A percentile compares a stretch with the other conserved stretches of the same genome.
Evolutionary conservation across 2,888 invertebrate genomes (phyloP).

Genomic region (Pseudanteris insignis): DNA sequence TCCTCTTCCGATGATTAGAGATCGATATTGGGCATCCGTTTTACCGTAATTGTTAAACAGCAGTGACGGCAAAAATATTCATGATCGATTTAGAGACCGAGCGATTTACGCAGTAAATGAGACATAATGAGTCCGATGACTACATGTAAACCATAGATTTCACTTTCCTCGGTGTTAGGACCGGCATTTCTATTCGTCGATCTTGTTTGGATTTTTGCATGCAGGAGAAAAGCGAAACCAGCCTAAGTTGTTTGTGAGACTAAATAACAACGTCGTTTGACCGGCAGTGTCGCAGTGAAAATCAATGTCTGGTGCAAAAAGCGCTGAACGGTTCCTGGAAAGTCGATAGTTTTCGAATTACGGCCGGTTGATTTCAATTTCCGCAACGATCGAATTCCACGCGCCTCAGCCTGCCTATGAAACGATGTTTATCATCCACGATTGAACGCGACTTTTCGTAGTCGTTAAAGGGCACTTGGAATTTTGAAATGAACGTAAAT

Average conservation of each 20-base stretch:
- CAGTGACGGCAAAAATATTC: conserved; percentile 29
- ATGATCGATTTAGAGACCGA: conserved; percentile 40
- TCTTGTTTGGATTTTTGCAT: conserved; percentile 28
- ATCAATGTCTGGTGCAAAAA: conserved; percentile 14
- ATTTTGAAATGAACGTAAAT: conserved; percentile 30
- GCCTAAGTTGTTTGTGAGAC: conserved; percentile 16
- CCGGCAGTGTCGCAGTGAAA: conserved; percentile 8
- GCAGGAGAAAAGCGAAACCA: conserved; percentile 22
- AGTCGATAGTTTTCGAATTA: conserved; percentile 4
- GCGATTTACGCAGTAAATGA: conserved; percentile 51
- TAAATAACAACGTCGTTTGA: conserved; percentile 9
- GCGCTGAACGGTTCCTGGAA: conserved; percentile 11
- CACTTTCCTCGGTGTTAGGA: conserved; percentile 58
- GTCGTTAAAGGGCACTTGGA: conserved; percentile 5
- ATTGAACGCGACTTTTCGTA: conserved; percentile 9
- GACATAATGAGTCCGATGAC: conserved; percentile 48
- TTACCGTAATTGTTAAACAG: conserved; percentile 24
- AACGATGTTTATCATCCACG: conserved; percentile 11
- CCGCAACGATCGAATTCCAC: background rate
- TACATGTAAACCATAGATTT: conserved; percentile 56
- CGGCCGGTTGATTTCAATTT: conserved; percentile 4
- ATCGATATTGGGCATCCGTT: conserved; percentile 10
- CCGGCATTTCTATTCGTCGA: conserved; percentile 49
- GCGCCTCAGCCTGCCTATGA: background rate
- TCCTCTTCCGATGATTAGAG: conserved; percentile 24